A percentile compares a stretch with the other conserved stretches of the same genome.
These are phyloP conservation scores for Trematocara stigmaticum DNA, from an alignment of 2,113 vertebrate genomes.

Conservation along the genomic window DNA sequence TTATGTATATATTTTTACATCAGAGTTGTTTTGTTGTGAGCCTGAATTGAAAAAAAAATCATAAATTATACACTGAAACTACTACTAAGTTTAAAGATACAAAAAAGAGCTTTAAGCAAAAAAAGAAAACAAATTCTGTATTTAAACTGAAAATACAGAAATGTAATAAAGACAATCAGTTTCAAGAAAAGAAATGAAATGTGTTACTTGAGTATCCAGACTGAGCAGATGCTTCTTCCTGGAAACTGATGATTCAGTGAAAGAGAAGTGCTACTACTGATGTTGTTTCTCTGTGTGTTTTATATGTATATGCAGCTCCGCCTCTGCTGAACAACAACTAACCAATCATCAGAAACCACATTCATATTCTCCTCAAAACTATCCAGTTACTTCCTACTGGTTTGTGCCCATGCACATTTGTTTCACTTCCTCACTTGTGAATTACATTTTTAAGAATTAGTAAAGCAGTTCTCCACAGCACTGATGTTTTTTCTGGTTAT, in stretches of 20 bases:
- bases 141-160: not conserved
- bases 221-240: not conserved
- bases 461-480: not conserved
- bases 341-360: not conserved
- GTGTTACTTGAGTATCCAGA: not conserved
- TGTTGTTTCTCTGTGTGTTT: not conserved
- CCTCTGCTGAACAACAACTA: not conserved
- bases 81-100: not conserved
- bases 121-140: not conserved
- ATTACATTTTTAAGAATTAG: not conserved
- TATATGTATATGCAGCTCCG: not conserved
- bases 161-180: accelerated
- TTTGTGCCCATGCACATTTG: not conserved
- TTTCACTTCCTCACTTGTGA: not conserved
- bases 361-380: not conserved
- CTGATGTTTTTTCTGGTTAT: not conserved
- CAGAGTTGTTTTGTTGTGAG: not conserved
- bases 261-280: not conserved
- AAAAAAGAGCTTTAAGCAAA: not conserved
- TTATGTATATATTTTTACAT: not conserved
- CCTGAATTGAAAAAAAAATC: not conserved
- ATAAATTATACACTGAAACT: not conserved
- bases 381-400: not conserved
- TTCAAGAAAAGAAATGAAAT: not conserved
- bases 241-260: not conserved